Evolutionary conservation across 2,113 vertebrate species (phyloP).

Genomic region (Spheniscus mendiculus): DNA sequence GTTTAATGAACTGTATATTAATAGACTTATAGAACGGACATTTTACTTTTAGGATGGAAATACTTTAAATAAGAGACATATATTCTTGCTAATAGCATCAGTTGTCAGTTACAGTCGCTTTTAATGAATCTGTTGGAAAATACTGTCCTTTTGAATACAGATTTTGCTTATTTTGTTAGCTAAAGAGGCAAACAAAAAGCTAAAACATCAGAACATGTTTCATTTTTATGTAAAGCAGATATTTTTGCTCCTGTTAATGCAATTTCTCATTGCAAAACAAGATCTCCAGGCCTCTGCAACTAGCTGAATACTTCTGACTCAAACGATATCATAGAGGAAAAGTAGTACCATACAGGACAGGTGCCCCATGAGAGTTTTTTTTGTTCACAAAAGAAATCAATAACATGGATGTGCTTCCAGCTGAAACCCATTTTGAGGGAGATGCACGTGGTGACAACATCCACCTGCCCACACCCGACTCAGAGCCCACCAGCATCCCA

Average conservation of each 20-base stretch:
- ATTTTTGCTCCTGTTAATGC: neutral
- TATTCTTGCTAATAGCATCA: neutral
- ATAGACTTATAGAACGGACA: neutral
- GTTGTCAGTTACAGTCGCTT: neutral
- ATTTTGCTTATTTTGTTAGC: neutral
- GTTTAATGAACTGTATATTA: conserved; percentile 60
- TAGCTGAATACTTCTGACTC: neutral
- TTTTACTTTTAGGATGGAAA: neutral
- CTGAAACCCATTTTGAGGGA: neutral
- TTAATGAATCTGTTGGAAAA: neutral
- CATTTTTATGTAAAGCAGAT: neutral
- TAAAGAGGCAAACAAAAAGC: neutral
- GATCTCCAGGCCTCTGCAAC: neutral
- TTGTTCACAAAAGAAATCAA: neutral
- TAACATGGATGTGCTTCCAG: neutral
- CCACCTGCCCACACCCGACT: fast-evolving
- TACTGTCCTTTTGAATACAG: neutral
- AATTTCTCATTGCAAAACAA: neutral
- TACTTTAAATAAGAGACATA: neutral
- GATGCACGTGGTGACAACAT: fast-evolving
- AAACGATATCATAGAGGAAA: fast-evolving
- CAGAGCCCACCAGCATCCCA: neutral
- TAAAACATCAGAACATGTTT: too few species aligned
- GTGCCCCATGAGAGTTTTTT: neutral
- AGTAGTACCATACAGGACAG: fast-evolving